These are phyloP conservation scores for Zosterops japonicus DNA, from an alignment of 2,113 vertebrate genomes.

Conservation along the genomic window DNA sequence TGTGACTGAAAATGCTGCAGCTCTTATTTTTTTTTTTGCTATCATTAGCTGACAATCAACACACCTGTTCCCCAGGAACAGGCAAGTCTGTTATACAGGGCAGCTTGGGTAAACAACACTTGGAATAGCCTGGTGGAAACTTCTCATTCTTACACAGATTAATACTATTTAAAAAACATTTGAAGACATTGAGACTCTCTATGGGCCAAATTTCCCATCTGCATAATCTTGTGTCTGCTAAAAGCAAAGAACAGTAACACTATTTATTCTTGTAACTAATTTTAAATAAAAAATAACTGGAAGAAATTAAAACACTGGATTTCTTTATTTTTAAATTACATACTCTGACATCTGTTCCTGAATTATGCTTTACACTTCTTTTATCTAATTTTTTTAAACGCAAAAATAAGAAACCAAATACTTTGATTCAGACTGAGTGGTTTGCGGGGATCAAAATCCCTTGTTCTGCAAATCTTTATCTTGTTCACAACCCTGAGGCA, in stretches of 20 bases:
- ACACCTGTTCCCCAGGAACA: background rate
- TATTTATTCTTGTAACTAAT: background rate
- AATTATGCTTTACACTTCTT: background rate
- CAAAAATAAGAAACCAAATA: background rate
- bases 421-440: background rate
- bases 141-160: background rate
- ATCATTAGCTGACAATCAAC: background rate
- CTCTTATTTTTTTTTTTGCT: background rate
- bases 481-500: background rate
- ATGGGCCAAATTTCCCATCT: background rate
- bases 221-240: background rate
- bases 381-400: background rate
- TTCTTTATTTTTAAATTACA: background rate
- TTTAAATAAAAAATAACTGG: background rate
- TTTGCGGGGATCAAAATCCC: background rate
- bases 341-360: background rate
- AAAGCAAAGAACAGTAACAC: background rate
- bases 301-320: background rate
- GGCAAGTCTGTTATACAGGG: background rate
- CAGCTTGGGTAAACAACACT: background rate
- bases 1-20: background rate
- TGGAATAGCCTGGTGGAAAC: background rate
- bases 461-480: background rate
- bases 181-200: background rate
- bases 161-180: background rate